Evolutionary conservation across 1,140 invertebrate species (phyloP), one percentile per base, ranked within the genome.

Genomic region (Orchesella cincta): DNA sequence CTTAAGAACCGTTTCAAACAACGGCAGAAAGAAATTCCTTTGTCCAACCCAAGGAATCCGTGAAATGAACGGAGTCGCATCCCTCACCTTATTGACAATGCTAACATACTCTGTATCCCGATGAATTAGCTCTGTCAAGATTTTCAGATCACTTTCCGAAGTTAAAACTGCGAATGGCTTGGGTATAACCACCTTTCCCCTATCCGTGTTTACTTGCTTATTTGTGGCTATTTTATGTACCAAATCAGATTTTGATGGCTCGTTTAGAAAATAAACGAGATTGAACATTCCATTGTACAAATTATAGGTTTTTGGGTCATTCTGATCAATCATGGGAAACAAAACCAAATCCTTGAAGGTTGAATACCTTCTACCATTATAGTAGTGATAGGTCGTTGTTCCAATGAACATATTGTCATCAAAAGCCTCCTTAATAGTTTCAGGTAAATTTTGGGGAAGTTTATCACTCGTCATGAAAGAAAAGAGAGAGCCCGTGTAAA

Each of bases 391-490:
- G 8, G 62, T 29, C 12, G n/a, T 33, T 16, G 62, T 67, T 31
- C 62, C 62, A 3, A 67, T 29, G n/a, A 67, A 67, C 5, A 67
- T n/a, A 12, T 67, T 33, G 12, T 23, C 29, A 12, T 29, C 5
- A 3, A 67, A 31, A 5, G 33, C 14, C 2, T 67, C 28, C 12
- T n/a, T 29, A 3, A 67, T 1, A 29, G 62, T 67, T 29, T 67
- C 62, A 3, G 62, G 62, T 31, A 67, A 33, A 67, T 67, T 67
- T 23, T 3, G 62, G 14, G 62, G 62, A 29, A 67, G 14, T 2
- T 29, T 31, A 29, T 67, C 62, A 5, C 8, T 67, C 29, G 62
- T 67, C 62, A 67, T 67, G 29, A 67, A 67, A 16, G 62, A 67
- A 29, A 23, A 67, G 1, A 67, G n/a, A 2, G 62, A 3, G 14